Evolutionary conservation across 92 coral and sea anemone genomes (phyloP).

Genomic region (Zoanthus solanderi): DNA sequence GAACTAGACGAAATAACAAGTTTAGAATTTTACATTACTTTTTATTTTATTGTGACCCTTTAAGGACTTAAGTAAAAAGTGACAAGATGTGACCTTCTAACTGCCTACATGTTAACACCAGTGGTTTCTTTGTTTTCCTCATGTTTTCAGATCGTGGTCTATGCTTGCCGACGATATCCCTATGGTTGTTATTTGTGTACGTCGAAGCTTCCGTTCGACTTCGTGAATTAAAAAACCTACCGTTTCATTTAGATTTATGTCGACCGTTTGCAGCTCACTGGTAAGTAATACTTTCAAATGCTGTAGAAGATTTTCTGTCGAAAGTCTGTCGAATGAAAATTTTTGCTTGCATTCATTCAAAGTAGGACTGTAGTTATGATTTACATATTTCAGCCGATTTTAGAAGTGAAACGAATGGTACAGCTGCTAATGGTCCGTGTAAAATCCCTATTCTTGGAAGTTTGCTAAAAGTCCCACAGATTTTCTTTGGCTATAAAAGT

Average conservation of each 20-base stretch:
- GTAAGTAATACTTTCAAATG: conserved; percentile 62
- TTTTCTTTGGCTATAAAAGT: not conserved
- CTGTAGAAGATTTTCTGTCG: not conserved
- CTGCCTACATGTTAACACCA: conserved; percentile 13
- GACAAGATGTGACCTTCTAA: not conserved
- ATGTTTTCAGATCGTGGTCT: conserved; percentile 90
- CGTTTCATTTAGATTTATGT: conserved; percentile 97
- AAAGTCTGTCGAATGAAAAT: not conserved
- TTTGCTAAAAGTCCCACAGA: not conserved
- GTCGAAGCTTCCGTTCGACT: conserved; percentile 97
- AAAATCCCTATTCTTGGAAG: not conserved
- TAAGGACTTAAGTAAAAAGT: not conserved
- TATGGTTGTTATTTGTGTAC: conserved; percentile 97
- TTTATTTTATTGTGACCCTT: conserved; percentile 17
- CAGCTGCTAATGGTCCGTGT: conserved; percentile 15
- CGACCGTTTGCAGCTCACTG: conserved; percentile 99
- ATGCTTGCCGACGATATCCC: conserved; percentile 93
- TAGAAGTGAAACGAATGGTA: conserved; percentile 1
- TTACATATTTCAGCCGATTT: conserved; percentile 41
- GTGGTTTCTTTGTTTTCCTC: not conserved
- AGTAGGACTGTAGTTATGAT: conserved; percentile 7
- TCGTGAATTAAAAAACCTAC: conserved; percentile 93
- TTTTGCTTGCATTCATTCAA: not conserved
- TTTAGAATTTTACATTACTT: conserved; percentile 27
- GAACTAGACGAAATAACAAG: conserved; percentile 6